Evolutionary conservation across 2,113 vertebrate genomes (phyloP).

Genomic region (Geococcyx californianus): DNA sequence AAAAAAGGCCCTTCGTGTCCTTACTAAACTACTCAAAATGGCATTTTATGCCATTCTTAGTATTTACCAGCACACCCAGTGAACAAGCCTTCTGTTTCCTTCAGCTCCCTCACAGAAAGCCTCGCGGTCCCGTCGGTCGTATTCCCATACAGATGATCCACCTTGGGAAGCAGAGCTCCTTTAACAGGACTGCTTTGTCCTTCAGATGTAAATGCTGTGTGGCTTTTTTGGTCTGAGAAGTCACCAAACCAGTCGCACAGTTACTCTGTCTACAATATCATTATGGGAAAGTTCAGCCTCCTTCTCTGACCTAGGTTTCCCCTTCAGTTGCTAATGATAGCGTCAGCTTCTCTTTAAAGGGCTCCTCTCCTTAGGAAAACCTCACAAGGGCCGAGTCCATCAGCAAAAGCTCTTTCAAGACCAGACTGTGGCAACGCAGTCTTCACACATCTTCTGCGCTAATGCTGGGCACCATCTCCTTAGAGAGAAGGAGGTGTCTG

Average conservation of each 20-base stretch:
- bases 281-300: background rate
- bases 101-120: background rate
- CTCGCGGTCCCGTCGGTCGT: background rate
- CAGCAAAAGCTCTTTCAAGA: background rate
- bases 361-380: background rate
- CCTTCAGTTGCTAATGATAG: background rate
- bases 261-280: no score
- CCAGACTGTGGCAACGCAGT: background rate
- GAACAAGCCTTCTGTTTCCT: background rate
- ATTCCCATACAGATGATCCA: no score
- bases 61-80: background rate
- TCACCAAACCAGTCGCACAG: accelerated
- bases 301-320: background rate
- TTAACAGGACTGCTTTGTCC: background rate
- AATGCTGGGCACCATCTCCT: background rate
- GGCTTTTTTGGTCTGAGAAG: background rate
- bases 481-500: background rate
- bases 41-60: background rate
- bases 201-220: background rate
- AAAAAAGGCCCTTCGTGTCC: background rate
- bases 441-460: background rate
- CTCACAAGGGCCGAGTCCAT: background rate
- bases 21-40: background rate
- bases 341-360: background rate
- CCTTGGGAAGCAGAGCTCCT: background rate